phyloP scores from a whole-genome alignment of 2,113 vertebrate genomes.

The Sminthopsis crassicaudata region DNA sequence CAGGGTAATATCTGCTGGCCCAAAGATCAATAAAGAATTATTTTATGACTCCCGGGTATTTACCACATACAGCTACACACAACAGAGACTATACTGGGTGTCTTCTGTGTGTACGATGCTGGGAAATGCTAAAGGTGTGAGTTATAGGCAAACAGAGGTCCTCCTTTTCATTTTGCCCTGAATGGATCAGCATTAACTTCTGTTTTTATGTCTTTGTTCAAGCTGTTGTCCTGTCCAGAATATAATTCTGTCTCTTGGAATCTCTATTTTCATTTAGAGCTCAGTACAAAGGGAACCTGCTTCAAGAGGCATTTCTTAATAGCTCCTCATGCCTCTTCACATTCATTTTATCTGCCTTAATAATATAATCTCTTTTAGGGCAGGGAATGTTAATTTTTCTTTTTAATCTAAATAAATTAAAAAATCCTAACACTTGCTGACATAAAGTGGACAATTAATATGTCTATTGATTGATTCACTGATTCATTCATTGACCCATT shows the following conservation, averaged over 20 bases:
- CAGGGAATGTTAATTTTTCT: not conserved
- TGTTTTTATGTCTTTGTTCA: not conserved
- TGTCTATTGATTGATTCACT: not conserved
- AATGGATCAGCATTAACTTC: slow-evolving; percentile 5
- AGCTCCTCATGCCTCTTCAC: not conserved
- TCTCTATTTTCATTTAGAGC: not conserved
- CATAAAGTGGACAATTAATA: not conserved
- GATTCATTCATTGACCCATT: not conserved
- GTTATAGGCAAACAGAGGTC: slow-evolving; percentile 7
- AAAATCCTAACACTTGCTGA: not conserved
- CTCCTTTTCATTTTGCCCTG: slow-evolving; percentile 25
- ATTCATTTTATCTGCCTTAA: not conserved
- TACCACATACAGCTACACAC: not conserved
- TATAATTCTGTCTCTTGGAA: not conserved
- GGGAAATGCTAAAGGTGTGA: slow-evolving; percentile 16
- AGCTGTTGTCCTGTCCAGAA: not conserved
- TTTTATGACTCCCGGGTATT: slow-evolving; percentile 1
- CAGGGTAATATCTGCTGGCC: not conserved
- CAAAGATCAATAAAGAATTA: not conserved
- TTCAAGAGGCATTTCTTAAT: not conserved
- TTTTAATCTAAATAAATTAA: not conserved
- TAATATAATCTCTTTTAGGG: not conserved
- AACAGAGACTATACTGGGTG: not conserved
- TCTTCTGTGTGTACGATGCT: not conserved
- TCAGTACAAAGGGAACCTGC: not conserved